phyloP scores from a whole-genome alignment of 2,113 vertebrate genomes.

The Silurus asotus region DNA sequence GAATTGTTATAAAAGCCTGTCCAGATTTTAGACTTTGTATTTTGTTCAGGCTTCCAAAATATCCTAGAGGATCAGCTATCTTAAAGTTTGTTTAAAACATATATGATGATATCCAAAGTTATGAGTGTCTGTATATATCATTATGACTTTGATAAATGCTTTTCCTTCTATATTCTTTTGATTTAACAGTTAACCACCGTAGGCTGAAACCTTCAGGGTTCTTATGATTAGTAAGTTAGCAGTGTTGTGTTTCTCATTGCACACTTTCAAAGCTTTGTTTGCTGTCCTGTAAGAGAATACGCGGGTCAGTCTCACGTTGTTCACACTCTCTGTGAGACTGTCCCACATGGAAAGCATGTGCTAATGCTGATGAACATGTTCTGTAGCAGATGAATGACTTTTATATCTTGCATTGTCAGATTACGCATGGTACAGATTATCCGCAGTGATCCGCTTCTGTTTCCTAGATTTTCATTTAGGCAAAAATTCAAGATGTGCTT shows the following conservation, averaged over 20 bases:
- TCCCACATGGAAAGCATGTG: neutral
- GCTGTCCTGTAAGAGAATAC: neutral
- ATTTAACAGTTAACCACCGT: neutral
- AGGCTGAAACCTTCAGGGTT: neutral
- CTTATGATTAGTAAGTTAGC: too few species aligned
- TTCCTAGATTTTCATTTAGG: conserved; percentile 26
- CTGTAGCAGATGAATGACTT: conserved; percentile 51
- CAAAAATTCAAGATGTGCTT: conserved; percentile 54
- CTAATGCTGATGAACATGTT: conserved; percentile 20
- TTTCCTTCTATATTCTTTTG: neutral
- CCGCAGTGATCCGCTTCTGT: neutral
- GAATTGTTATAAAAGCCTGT: neutral
- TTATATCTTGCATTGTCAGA: conserved; percentile 41
- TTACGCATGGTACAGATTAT: conserved; percentile 10
- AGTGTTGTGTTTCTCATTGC: neutral
- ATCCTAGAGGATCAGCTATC: neutral
- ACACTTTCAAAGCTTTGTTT: neutral
- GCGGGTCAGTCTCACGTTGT: neutral
- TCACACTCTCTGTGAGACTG: conserved; percentile 14
- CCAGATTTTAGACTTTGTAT: neutral
- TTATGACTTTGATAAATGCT: neutral
- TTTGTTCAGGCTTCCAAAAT: neutral
- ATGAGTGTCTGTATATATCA: neutral
- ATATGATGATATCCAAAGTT: neutral
- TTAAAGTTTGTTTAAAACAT: neutral